Evolutionary conservation across 1,140 invertebrate genomes (phyloP).

Genomic region (Drosophila erecta): DNA sequence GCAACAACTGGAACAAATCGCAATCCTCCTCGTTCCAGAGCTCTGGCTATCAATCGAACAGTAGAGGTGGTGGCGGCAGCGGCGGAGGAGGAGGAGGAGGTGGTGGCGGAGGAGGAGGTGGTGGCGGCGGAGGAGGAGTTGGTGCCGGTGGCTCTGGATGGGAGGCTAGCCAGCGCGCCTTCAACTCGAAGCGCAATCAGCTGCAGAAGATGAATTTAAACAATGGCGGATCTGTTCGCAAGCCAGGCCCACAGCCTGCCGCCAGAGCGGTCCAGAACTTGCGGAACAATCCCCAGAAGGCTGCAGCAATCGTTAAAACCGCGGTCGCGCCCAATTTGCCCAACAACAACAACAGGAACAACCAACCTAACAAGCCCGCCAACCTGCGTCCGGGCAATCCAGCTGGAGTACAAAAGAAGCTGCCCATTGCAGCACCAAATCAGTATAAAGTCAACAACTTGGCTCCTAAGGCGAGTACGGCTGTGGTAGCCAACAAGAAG

Average conservation of each 20-base stretch:
- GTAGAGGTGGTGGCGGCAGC: neutral
- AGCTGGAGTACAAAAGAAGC: conserved; percentile 7
- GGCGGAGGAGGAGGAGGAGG: neutral
- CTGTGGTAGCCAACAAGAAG: conserved; percentile 1
- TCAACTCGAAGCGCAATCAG: conserved; percentile 35
- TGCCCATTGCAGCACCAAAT: conserved; percentile 3
- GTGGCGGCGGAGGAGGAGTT: neutral
- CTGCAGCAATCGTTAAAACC: neutral
- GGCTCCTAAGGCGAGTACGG: neutral
- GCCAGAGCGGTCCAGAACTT: conserved; percentile 24
- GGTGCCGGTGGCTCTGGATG: conserved; percentile 3
- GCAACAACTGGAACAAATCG: conserved; percentile 30
- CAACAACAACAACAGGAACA: neutral
- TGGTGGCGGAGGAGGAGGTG: conserved; percentile 1
- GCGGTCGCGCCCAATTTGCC: neutral
- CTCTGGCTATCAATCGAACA: conserved; percentile 19
- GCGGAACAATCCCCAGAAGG: conserved; percentile 24
- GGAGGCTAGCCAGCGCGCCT: conserved; percentile 39
- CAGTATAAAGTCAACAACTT: conserved; percentile 25
- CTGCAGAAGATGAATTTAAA: conserved; percentile 29
- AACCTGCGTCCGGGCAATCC: conserved; percentile 6
- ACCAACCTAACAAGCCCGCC: conserved; percentile 7
- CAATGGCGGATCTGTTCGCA: conserved; percentile 28
- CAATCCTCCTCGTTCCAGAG: conserved; percentile 16
- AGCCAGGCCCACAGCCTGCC: conserved; percentile 11